A percentile compares a stretch with the other conserved stretches of the same genome.
These are phyloP conservation scores for Craniophora ligustri DNA, from an alignment of 2,888 invertebrate genomes.

Conservation along the genomic window DNA sequence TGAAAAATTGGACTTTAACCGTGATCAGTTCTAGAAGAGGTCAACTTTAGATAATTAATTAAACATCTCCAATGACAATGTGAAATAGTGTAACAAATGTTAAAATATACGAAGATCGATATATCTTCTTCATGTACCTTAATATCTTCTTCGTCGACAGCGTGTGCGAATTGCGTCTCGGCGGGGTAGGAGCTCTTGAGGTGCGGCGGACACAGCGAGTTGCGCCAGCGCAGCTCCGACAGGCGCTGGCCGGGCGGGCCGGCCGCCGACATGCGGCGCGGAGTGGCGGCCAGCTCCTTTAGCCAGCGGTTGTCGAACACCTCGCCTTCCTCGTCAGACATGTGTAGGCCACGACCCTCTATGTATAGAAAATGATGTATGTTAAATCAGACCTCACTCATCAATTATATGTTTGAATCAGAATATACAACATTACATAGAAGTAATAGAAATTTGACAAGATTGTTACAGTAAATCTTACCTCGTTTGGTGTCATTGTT, in stretches of 20 bases:
- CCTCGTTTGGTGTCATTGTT: constrained; percentile 66
- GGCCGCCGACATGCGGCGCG: constrained; percentile 69
- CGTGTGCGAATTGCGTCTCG: constrained; percentile 91
- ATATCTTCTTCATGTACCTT: constrained; percentile 66
- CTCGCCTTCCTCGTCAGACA: constrained; percentile 96
- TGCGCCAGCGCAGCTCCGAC: constrained; percentile 93
- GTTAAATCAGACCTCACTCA: no score
- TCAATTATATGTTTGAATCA: no score
- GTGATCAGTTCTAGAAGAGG: no score
- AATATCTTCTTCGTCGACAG: constrained; percentile 83
- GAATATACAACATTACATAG: no score
- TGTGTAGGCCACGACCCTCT: constrained; percentile 88
- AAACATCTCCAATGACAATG: no score
- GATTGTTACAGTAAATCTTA: constrained; percentile 36
- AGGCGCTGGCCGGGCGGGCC: constrained; percentile 65
- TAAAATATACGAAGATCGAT: neutral
- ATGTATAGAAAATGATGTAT: no score
- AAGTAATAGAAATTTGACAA: no score
- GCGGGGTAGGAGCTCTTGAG: constrained; percentile 95
- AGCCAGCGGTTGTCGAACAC: constrained; percentile 94
- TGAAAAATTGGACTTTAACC: no score
- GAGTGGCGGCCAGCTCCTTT: constrained; percentile 90
- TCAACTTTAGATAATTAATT: no score
- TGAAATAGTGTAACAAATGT: no score
- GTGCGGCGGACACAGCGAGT: constrained; percentile 95